Evolutionary conservation across 2,797 vertebrate genomes (phyloP).

Genomic region (Danio kyathit): DNA sequence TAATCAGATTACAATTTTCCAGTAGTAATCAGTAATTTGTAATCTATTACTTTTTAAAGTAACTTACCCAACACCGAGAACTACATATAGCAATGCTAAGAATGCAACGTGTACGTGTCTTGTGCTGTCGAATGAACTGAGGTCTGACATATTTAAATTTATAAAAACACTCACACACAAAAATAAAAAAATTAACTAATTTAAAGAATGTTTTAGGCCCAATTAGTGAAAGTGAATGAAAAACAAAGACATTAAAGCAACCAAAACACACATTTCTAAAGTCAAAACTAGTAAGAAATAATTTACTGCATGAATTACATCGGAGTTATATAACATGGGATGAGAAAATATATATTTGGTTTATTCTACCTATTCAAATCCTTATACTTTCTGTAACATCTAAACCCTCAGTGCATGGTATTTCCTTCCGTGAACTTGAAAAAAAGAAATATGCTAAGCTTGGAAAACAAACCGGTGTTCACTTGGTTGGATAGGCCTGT

Average conservation of each 20-base stretch:
- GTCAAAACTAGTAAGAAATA: no score
- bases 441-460: background rate
- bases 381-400: background rate
- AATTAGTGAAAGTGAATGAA: background rate
- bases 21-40: no score
- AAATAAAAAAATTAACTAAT: background rate
- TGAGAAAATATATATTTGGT: background rate
- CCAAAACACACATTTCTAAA: background rate
- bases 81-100: background rate
- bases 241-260: background rate
- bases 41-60: no score
- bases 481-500: constrained; percentile 3
- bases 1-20: no score
- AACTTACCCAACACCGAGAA: no score
- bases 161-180: background rate
- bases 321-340: background rate
- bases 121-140: background rate
- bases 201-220: background rate
- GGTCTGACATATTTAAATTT: background rate
- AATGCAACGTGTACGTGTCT: background rate
- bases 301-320: no score
- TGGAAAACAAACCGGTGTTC: constrained; percentile 28
- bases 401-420: background rate
- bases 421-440: background rate
- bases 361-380: background rate